These are phyloP conservation scores for Falcaria lacertinaria DNA, from an alignment of 2,888 invertebrate species.

Conservation along the genomic window DNA sequence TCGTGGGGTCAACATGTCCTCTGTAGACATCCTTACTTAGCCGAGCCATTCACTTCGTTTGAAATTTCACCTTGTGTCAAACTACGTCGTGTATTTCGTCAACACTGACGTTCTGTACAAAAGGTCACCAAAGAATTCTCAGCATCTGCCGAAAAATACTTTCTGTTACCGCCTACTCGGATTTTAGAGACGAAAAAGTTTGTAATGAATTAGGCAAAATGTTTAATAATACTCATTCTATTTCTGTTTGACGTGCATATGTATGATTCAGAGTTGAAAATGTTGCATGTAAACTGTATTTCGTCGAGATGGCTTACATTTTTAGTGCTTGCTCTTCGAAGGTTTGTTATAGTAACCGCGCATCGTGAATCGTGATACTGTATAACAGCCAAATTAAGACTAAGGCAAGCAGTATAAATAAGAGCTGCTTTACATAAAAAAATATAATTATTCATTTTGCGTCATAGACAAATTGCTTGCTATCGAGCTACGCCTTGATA, in stretches of 20 bases:
- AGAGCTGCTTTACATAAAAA: too few species aligned
- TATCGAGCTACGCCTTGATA: too few species aligned
- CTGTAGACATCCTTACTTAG: conserved; percentile 51
- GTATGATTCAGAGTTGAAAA: not conserved
- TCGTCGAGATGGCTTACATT: not conserved
- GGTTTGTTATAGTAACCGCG: not conserved
- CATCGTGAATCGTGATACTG: too few species aligned
- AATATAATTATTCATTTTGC: too few species aligned
- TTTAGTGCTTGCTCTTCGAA: not conserved
- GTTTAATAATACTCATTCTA: not conserved
- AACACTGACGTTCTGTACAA: conserved; percentile 37
- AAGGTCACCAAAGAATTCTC: conserved; percentile 37
- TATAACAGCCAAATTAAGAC: too few species aligned
- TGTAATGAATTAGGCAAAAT: not conserved
- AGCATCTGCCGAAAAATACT: not conserved
- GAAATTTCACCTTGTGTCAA: conserved; percentile 67
- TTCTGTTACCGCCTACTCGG: not conserved
- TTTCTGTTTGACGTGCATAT: not conserved
- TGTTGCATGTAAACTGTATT: not conserved
- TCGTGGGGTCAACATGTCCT: conserved; percentile 47
- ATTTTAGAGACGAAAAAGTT: not conserved
- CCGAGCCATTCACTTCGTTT: conserved; percentile 60
- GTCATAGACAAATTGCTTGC: too few species aligned
- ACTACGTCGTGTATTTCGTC: conserved; percentile 52
- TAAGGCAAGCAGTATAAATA: too few species aligned